phyloP scores from a whole-genome alignment of 2,797 vertebrate species.

The Eospalax fontanierii region DNA sequence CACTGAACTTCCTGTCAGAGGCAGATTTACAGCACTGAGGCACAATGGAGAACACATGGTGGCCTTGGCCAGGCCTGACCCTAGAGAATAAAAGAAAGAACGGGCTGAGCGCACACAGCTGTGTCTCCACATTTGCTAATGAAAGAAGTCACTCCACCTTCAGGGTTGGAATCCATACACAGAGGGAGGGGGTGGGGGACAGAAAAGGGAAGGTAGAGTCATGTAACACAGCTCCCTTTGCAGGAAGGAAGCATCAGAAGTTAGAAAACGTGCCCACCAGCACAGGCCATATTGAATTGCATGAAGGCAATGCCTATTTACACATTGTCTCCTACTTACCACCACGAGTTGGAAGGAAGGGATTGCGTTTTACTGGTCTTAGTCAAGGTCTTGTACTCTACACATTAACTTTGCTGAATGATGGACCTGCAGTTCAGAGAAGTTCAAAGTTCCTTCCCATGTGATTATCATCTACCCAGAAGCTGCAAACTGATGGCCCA shows the following conservation, averaged over 20 bases:
- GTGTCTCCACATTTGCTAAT: not conserved
- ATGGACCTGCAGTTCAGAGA: not conserved
- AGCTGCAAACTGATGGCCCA: not conserved
- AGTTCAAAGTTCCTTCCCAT: not conserved
- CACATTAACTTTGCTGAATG: not conserved
- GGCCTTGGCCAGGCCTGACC: not conserved
- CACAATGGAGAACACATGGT: rapidly evolving
- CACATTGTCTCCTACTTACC: not conserved
- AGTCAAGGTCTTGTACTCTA: not conserved
- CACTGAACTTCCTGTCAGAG: not conserved
- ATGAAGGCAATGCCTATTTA: not conserved
- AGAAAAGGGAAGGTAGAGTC: not conserved
- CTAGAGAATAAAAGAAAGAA: not conserved
- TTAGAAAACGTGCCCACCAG: not conserved
- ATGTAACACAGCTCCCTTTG: not conserved
- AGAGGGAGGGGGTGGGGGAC: not conserved
- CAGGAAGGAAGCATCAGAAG: not conserved
- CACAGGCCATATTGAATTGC: not conserved
- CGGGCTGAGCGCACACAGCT: not conserved
- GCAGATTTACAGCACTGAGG: not conserved
- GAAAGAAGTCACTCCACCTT: not conserved
- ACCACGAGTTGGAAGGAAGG: not conserved
- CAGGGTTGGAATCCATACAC: not conserved
- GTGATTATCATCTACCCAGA: conserved; percentile 8
- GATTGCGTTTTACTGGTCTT: not conserved